Evolutionary conservation across 2,113 vertebrate species (phyloP).

Genomic region (Numenius arquata): DNA sequence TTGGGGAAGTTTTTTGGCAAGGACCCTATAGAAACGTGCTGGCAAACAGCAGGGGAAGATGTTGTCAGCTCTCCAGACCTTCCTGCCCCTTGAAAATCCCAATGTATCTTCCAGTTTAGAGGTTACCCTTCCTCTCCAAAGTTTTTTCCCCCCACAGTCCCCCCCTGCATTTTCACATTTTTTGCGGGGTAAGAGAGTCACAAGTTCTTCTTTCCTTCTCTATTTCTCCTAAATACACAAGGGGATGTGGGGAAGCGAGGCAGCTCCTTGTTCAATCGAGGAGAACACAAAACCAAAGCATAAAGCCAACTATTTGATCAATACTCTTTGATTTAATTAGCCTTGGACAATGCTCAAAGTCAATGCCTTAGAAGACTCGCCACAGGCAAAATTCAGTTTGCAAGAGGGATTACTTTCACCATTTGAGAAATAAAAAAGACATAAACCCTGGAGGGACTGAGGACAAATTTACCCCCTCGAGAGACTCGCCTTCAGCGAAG

Average conservation of each 20-base stretch:
- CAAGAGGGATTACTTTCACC: neutral
- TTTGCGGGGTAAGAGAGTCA: neutral
- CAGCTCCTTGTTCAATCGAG: neutral
- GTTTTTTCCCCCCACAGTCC: neutral
- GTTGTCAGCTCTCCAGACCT: neutral
- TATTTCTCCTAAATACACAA: neutral
- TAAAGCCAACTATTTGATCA: slow-evolving; percentile 4
- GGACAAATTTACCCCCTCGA: neutral
- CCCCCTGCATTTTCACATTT: neutral
- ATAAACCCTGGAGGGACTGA: neutral
- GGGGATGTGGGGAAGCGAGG: rapidly evolving
- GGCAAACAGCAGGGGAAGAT: neutral
- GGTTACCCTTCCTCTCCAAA: neutral
- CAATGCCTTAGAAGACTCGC: neutral
- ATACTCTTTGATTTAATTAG: slow-evolving; percentile 30
- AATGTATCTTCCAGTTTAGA: neutral
- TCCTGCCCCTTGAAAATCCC: neutral
- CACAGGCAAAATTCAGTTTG: slow-evolving; percentile 18
- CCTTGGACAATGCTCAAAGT: neutral
- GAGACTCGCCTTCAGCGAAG: neutral
- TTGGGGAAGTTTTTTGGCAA: neutral
- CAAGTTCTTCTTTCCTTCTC: neutral
- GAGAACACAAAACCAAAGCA: neutral
- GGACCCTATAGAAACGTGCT: neutral
- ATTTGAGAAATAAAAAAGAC: neutral